Evolutionary conservation across 2,113 vertebrate genomes (phyloP).

Genomic region (Dipodomys merriami): DNA sequence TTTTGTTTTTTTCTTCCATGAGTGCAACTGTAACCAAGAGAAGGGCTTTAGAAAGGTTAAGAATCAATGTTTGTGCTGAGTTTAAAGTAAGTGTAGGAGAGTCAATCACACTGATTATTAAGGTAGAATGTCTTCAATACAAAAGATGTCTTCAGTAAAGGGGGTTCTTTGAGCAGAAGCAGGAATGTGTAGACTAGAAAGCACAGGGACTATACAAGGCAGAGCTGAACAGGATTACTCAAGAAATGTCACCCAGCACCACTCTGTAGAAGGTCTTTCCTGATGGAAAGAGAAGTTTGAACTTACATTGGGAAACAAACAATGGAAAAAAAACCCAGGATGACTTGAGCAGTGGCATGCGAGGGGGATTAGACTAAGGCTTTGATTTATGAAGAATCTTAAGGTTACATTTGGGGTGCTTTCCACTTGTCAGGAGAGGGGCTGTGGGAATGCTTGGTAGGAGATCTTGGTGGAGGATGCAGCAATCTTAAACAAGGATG

Average conservation of each 20-base stretch:
- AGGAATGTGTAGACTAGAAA: not conserved
- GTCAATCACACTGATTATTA: not conserved
- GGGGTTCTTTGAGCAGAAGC: not conserved
- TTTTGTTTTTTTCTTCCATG: not conserved
- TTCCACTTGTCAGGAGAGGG: not conserved
- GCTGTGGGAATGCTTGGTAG: not conserved
- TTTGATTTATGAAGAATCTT: not conserved
- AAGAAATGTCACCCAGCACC: not conserved
- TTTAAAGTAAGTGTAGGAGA: not conserved
- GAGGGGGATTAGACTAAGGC: not conserved
- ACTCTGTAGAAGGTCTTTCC: not conserved
- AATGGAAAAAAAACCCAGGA: not conserved
- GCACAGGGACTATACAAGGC: not conserved
- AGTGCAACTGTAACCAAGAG: not conserved
- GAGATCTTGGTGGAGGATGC: not conserved
- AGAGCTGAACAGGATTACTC: not conserved
- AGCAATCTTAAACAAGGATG: not conserved
- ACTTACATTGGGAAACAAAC: not conserved
- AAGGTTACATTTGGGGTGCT: not conserved
- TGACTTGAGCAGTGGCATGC: not conserved
- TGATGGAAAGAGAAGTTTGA: slow-evolving; percentile 22
- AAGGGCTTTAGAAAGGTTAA: not conserved
- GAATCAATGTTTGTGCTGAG: not conserved
- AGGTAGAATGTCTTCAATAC: not conserved
- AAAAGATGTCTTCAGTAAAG: not conserved